These are phyloP conservation scores for Drosophila formosana DNA, from an alignment of 2,888 invertebrate species.

Conservation along the genomic window DNA sequence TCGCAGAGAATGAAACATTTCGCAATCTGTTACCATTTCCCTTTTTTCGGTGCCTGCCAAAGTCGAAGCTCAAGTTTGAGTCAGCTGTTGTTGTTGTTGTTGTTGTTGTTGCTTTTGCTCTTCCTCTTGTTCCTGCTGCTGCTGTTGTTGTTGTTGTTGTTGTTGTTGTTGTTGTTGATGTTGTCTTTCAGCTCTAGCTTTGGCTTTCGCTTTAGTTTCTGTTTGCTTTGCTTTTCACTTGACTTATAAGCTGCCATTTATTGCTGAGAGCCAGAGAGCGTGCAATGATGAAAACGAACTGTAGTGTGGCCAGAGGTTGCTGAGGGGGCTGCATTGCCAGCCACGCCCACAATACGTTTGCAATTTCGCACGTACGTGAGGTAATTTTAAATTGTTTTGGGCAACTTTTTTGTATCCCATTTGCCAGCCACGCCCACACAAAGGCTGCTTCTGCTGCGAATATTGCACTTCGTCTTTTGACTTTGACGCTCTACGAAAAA, in stretches of 20 bases:
- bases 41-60: constrained; percentile 17
- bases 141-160: constrained; percentile 23
- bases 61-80: constrained; percentile 37
- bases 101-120: constrained; percentile 7
- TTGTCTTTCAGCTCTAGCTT: constrained; percentile 43
- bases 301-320: not conserved
- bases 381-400: constrained; percentile 80
- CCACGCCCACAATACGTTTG: constrained; percentile 78
- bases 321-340: constrained; percentile 30
- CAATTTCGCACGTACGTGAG: constrained; percentile 79
- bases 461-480: constrained; percentile 45
- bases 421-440: constrained; percentile 44
- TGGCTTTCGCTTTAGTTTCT: constrained; percentile 48
- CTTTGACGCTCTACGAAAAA: constrained; percentile 41
- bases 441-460: constrained; percentile 11
- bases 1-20: constrained; percentile 53
- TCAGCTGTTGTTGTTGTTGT: constrained; percentile 39
- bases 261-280: constrained; percentile 49
- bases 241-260: constrained; percentile 80
- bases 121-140: not conserved
- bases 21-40: constrained; percentile 49
- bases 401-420: constrained; percentile 59
- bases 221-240: constrained; percentile 73
- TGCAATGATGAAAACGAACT: constrained; percentile 12
- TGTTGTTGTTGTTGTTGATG: constrained; percentile 23